Evolutionary conservation across 2,797 vertebrate species (phyloP), one percentile per base, ranked within the genome.

Genomic region (Tenualosa thibaudeaui): DNA sequence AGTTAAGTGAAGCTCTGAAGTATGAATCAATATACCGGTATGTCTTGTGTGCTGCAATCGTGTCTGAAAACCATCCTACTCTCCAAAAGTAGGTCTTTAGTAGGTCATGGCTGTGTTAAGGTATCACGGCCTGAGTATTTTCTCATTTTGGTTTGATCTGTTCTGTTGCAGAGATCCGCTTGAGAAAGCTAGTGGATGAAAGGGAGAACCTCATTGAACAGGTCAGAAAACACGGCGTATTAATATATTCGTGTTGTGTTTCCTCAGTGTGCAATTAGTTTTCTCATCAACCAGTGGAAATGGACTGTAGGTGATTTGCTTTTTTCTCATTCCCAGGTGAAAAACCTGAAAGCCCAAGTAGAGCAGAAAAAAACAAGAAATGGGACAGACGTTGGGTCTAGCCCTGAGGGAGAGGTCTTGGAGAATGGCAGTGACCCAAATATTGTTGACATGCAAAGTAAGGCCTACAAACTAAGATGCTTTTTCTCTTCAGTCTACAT

Each of bases 171-270:
- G 98, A 98, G 91, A 95, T 94, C 84, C 97, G 97, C 86, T 93
- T 98, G 92, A 97, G 96, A 92, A 99, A 95, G 87, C 95, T 99
- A 83, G 89, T 96, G 58, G 97, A 98, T 22, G 98, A 99, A 90
- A 95, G 97, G 50, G 97, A 99, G 88, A 94, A 94, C 89, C 95
- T 99, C 84, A 93, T 98, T 78, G 97, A 97, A 86, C 97, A 99
- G 97, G 98, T 99, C 93, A 93, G 84, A 85, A 83, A 86, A 58
- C 2, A 12, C 4, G 2, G 58, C 17, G 26, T 85, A 6, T 68
- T 49, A 31, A 60, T 2, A 51, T 19, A 6, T 17, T 40, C 50
- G n/a, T n/a, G n/a, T 71, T 3, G 46, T 19, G 10, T 19, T 43
- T 15, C 65, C 15, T 40, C 65, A 65, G 60, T 37, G 12, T 37